A percentile compares a stretch with the other conserved stretches of the same genome.
Evolutionary conservation across 2,797 vertebrate genomes (phyloP).

Genomic region (Dicrostonyx torquatus): DNA sequence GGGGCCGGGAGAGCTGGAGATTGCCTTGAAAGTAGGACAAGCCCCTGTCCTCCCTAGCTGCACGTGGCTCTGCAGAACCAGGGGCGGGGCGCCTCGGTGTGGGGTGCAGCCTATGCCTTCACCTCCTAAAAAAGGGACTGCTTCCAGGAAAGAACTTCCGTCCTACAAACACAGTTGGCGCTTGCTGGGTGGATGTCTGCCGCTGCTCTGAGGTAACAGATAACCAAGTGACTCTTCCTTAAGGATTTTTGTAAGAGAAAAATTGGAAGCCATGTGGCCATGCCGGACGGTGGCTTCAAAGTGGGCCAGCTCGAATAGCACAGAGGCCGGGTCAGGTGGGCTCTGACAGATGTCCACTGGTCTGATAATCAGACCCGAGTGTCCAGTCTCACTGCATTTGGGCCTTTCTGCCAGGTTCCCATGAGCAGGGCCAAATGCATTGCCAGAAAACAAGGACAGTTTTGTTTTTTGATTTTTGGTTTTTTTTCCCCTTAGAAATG

Average conservation of each 20-base stretch:
- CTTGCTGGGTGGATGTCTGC: background rate
- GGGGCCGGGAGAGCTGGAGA: background rate
- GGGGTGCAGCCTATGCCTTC: background rate
- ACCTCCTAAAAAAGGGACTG: background rate
- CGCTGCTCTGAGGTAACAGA: background rate
- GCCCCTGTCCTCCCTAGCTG: background rate
- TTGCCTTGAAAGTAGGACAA: background rate
- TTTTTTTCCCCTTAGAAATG: background rate
- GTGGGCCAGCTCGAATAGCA: background rate
- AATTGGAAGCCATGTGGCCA: background rate
- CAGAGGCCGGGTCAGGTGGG: background rate
- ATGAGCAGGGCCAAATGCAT: accelerated
- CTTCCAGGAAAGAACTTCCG: background rate
- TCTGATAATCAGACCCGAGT: background rate
- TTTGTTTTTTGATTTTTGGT: background rate
- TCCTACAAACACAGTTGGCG: background rate
- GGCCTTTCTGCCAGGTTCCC: background rate
- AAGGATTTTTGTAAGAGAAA: slow-evolving; percentile 1
- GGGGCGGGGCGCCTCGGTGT: accelerated
- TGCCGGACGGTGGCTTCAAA: background rate
- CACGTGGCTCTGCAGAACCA: background rate
- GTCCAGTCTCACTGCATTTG: accelerated
- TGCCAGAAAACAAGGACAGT: accelerated
- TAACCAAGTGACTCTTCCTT: background rate
- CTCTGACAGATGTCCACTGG: accelerated